These are phyloP conservation scores for Chironomus riparius DNA, from an alignment of 2,888 invertebrate species.

Conservation along the genomic window DNA sequence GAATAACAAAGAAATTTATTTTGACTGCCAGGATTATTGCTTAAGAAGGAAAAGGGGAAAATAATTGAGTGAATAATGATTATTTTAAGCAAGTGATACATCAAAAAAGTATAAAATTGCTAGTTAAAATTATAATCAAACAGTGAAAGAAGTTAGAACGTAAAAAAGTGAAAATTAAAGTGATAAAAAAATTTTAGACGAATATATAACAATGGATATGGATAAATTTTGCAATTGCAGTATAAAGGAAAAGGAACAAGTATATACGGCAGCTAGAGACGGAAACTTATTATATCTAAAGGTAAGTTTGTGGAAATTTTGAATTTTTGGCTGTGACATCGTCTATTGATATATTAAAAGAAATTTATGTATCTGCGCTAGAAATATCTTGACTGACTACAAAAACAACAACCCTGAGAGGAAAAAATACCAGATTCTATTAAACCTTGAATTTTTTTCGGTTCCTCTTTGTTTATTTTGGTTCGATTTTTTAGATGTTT, in stretches of 20 bases:
- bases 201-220: neutral
- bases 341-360: neutral
- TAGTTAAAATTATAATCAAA: neutral
- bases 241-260: constrained; percentile 16
- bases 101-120: neutral
- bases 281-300: constrained; percentile 23
- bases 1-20: neutral
- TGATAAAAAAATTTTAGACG: neutral
- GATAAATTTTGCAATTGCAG: constrained; percentile 8
- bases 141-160: neutral
- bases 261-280: constrained; percentile 17
- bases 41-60: neutral
- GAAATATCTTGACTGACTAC: neutral
- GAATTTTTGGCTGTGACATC: neutral
- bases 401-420: neutral
- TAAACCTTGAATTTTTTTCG: constrained; percentile 21
- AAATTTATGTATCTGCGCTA: too few species aligned
- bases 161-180: neutral
- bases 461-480: constrained; percentile 21
- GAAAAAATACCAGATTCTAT: neutral
- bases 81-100: neutral
- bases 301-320: neutral
- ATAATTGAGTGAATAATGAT: neutral
- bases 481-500: constrained; percentile 21
- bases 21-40: neutral